A percentile compares a stretch with the other conserved stretches of the same genome.
These are phyloP conservation scores for Schrankia costaestrigalis DNA, from an alignment of 2,888 invertebrate genomes.

Conservation along the genomic window DNA sequence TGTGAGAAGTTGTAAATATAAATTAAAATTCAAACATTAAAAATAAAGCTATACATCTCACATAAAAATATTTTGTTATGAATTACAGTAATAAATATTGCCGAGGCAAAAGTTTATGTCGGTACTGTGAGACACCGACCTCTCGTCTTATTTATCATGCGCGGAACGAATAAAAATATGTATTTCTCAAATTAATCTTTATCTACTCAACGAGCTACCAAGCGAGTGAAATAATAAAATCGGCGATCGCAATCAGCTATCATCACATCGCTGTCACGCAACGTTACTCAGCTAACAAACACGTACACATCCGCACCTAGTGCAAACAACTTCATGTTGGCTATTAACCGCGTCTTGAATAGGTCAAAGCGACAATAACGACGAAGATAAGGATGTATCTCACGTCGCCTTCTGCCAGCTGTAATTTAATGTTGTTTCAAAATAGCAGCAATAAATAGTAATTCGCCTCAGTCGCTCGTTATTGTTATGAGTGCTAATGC, in stretches of 20 bases:
- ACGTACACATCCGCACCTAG: conserved; percentile 19
- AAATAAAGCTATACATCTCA: conserved; percentile 28
- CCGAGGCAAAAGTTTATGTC: conserved; percentile 32
- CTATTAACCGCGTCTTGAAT: conserved; percentile 39
- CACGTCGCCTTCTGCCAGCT: conserved; percentile 28
- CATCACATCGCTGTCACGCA: conserved; percentile 21
- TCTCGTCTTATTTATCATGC: conserved; percentile 45
- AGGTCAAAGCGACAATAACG: conserved; percentile 47
- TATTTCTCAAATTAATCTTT: neutral
- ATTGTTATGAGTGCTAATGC: conserved; percentile 59
- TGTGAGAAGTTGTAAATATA: conserved; percentile 11
- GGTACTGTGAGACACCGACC: conserved; percentile 24
- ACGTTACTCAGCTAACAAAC: conserved; percentile 9
- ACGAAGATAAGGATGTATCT: conserved; percentile 40
- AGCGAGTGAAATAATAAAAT: conserved; percentile 38
- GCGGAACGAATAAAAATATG: conserved; percentile 57
- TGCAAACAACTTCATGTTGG: conserved; percentile 39
- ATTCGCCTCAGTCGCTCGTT: conserved; percentile 49
- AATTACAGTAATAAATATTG: conserved; percentile 46
- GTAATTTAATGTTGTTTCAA: conserved; percentile 51
- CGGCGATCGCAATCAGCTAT: conserved; percentile 29
- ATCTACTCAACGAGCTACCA: conserved; percentile 41
- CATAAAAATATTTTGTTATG: conserved; percentile 27
- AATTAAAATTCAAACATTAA: conserved; percentile 20
- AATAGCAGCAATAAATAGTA: conserved; percentile 56